Base-by-base conservation (phyloP, 2,888 invertebrate genomes). In the Phrixothrix hirtus region DNA sequence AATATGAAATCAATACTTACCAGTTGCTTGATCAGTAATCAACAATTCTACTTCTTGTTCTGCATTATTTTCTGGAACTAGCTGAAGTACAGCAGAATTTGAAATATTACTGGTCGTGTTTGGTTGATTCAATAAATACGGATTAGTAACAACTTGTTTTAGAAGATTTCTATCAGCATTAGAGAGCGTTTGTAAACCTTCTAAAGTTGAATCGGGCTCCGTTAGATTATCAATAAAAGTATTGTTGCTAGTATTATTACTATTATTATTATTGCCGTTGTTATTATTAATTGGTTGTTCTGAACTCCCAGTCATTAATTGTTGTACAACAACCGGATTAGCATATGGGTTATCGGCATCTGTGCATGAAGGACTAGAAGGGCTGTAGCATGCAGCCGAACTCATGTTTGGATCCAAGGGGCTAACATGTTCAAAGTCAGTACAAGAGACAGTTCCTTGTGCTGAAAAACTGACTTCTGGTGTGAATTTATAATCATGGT, bases 381-480 rank as follows among this genome's bases (percentile, higher is more conserved):
- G 82, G 57, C 85, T 85, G 64, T 86, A 86, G 66, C 83, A 79
- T 30, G 79, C 81, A 12, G 78, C 78, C 21, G 81, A 81, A 69
- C 81, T 79, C 76, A 83, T 78, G 64, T 81, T 83, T 2, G 75
- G 75, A 61, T 76, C 75, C 44, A 75, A 60, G 13, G 74, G 71
- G 48, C 73, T 75, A 4, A 75, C 74, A 58, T 74, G 73, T 34
- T 70, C 68, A 55, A 73, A 73, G 57, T 74, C 60, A 5, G 55
- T 55, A 30, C 58, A 65, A 12, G 56, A 49, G 15, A 59, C 61
- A 11, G 55, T 53, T 35, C 55, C 55, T 31, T 60, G 59, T 6
- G 61, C 50, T 6, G 60, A 57, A 43, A 64, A 56, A 21, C 55
- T 50, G 11, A 59, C 46, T 4, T 65, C 66, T n/a, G 63, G 38